Evolutionary conservation across 2,888 invertebrate species (phyloP).

Genomic region (Protonemura montana): DNA sequence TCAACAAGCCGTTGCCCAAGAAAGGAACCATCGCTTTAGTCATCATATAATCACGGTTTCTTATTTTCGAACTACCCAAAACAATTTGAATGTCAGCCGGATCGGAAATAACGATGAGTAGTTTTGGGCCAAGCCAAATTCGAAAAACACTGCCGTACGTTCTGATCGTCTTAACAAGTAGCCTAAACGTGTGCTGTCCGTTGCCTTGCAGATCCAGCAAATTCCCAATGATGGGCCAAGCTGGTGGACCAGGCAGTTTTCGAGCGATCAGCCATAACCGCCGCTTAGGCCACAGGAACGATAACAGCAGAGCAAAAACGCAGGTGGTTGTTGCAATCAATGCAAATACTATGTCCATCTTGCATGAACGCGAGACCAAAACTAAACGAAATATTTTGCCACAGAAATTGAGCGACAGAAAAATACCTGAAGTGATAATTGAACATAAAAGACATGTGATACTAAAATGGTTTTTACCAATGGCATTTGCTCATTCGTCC

Average conservation of each 20-base stretch:
- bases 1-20: slow-evolving; percentile 35
- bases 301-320: background rate
- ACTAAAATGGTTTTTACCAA: no score
- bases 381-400: background rate
- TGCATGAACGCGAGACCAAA: background rate
- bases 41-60: background rate
- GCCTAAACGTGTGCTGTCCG: background rate
- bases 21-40: slow-evolving; percentile 7
- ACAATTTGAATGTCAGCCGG: background rate
- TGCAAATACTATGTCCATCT: background rate
- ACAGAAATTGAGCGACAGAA: background rate
- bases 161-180: background rate
- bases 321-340: background rate
- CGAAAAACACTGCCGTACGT: background rate
- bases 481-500: background rate
- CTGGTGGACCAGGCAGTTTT: background rate
- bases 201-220: background rate
- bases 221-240: slow-evolving; percentile 2
- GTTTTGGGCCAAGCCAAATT: background rate
- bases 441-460: background rate
- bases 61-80: background rate
- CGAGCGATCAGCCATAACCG: background rate
- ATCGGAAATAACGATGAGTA: background rate
- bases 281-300: background rate
- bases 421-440: background rate